A percentile compares a stretch with the other conserved stretches of the same genome.
Conservation (phyloP, 2,888 invertebrate species). For the Hirtodrosophila duncani region DNA sequence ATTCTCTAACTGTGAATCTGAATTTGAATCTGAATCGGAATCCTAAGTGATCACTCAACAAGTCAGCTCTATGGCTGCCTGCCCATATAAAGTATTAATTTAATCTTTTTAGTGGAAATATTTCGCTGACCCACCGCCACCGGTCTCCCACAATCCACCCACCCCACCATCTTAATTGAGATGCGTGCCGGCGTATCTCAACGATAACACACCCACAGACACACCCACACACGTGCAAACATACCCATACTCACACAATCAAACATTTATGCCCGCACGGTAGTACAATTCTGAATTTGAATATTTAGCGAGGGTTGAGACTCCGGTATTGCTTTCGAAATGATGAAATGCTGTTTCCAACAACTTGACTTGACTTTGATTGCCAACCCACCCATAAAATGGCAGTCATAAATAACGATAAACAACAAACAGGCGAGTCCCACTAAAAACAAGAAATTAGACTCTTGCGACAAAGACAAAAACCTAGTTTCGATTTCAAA, state of each 20-base stretch:
- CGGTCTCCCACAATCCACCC: conserved; percentile 7
- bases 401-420: conserved; percentile 2
- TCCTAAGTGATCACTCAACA: conserved; percentile 43
- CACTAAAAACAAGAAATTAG: conserved; percentile 40
- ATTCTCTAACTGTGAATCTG: conserved; percentile 29
- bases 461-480: conserved; percentile 53
- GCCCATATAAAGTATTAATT: conserved; percentile 33
- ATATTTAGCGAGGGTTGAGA: conserved; percentile 2
- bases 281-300: too few species aligned
- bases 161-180: conserved; percentile 33
- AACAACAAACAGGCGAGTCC: too few species aligned
- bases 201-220: conserved; percentile 4
- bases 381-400: conserved; percentile 46
- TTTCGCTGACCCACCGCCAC: neutral
- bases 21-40: conserved; percentile 2
- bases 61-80: conserved; percentile 40
- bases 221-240: neutral
- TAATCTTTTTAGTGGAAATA: conserved; percentile 52
- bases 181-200: conserved; percentile 44
- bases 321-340: conserved; percentile 10
- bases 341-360: conserved; percentile 63
- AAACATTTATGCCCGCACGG: conserved; percentile 26
- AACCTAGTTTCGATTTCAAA: conserved; percentile 53
- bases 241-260: conserved; percentile 4
- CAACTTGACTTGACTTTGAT: conserved; percentile 56